Evolutionary conservation across 2,797 vertebrate species (phyloP), one percentile per base, ranked within the genome.

Genomic region (Liparis tanakae): DNA sequence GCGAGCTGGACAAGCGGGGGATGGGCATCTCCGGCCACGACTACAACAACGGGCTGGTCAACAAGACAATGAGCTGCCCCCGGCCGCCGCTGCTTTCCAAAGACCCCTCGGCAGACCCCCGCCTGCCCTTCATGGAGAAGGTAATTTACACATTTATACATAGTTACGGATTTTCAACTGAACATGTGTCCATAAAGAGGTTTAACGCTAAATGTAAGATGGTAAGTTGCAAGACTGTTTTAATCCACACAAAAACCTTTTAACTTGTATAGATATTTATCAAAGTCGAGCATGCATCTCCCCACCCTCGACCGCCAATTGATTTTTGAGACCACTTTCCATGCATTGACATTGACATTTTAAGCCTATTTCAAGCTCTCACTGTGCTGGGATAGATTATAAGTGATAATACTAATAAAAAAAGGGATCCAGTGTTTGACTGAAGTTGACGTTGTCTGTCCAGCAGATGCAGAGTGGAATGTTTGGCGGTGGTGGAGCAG

Each of bases 401-500:
- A 54, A 1, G 50, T 13, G 50, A 51, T 22, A 14, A 25, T 12
- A 30, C 2, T 30, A 30, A 30, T 4, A n/a, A 4, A 50, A n/a
- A 20, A 50, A 20, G 20, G 8, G 18, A 50, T 18, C 10, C 9
- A 2, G 13, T 15, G 53, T 53, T 53, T n/a, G 57, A 58, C 41
- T 60, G 53, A 30, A 15, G 53, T 33, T 30, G 53, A 8, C 37
- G 48, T 66, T 1, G 25, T 54, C 14, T 55, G 10, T 82, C 67
- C 39, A 69, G 67, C 85, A 98, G 96, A 97, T 97, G 93, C 97
- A 96, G 95, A 97, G 97, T 96, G 97, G 97, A 95, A 95, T 98
- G 96, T 99, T 99, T 94, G 96, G 97, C 94, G 96, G 96, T 92
- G 96, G 96, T 87, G 97, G 97, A 97, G 94, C 96, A 96, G 95